Percentiles rank a stretch among this genome's conserved stretches.
Conservation (phyloP, 2,113 vertebrate species). For the Microcebus murinus region DNA sequence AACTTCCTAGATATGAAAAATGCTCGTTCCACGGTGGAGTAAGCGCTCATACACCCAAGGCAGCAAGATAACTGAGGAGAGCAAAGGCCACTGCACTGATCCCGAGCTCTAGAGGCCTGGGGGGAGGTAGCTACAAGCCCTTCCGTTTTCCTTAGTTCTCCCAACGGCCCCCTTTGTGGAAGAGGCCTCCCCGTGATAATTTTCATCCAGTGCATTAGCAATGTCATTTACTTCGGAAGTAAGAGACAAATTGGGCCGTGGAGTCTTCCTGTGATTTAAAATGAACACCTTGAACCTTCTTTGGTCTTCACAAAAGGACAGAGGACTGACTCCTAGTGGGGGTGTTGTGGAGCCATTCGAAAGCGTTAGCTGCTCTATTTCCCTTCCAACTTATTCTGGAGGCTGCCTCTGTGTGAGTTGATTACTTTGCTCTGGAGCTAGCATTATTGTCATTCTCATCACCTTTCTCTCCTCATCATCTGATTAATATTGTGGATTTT, state of each 20-base stretch:
- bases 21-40: constrained; percentile 67
- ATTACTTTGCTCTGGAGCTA: constrained; percentile 79
- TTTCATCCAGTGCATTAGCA: not conserved
- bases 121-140: not conserved
- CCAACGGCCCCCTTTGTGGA: too few relatives aligned
- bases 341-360: not conserved
- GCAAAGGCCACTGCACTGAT: not conserved
- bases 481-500: constrained; percentile 84
- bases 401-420: constrained; percentile 77
- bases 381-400: not conserved
- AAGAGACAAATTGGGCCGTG: not conserved
- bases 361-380: not conserved
- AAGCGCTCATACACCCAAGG: constrained; percentile 78
- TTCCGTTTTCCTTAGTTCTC: not conserved
- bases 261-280: constrained; percentile 5
- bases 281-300: not conserved
- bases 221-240: not conserved
- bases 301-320: not conserved
- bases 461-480: constrained; percentile 53
- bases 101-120: not conserved
- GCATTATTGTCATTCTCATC: not conserved
- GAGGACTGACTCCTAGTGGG: not conserved
- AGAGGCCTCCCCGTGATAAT: not conserved
- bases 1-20: constrained; percentile 54
- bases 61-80: not conserved